Evolutionary conservation across 2,888 invertebrate genomes (phyloP).

Genomic region (Cerastoderma edule): DNA sequence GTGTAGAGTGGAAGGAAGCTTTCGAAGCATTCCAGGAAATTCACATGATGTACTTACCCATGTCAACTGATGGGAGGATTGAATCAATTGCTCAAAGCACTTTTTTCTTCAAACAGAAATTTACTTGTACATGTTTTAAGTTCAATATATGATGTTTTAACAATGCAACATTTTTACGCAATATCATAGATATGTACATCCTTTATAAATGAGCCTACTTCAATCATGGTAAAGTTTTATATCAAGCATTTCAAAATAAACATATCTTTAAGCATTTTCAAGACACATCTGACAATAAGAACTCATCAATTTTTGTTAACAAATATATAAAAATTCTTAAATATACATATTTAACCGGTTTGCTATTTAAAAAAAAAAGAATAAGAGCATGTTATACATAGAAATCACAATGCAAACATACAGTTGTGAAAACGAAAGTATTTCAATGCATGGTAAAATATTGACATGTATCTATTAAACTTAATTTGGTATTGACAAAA

Average conservation of each 20-base stretch:
- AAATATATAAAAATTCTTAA: constrained; percentile 11
- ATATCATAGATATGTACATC: constrained; percentile 4
- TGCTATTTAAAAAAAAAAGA: constrained; percentile 2
- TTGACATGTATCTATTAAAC: constrained; percentile 13
- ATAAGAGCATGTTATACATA: constrained; percentile 10
- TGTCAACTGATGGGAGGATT: too few relatives aligned
- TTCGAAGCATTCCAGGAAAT: too few relatives aligned
- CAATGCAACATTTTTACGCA: not conserved
- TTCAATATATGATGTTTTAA: constrained; percentile 4
- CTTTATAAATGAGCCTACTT: too few relatives aligned
- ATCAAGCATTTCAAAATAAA: too few relatives aligned
- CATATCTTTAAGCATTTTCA: too few relatives aligned
- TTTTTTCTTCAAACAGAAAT: constrained; percentile 1
- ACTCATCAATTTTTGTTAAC: constrained; percentile 1
- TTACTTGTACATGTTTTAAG: constrained; percentile 3
- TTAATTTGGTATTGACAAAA: not conserved
- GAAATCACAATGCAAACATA: not conserved
- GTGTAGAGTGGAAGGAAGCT: too few relatives aligned
- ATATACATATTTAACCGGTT: constrained; percentile 15
- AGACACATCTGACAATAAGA: too few relatives aligned
- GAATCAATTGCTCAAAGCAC: constrained; percentile 20
- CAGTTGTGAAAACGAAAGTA: not conserved
- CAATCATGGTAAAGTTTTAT: not conserved
- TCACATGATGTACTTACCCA: too few relatives aligned
- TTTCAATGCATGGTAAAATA: constrained; percentile 19